Percentiles rank a stretch among this genome's conserved stretches.
Conservation (phyloP, 2,113 vertebrate genomes). For the Rhagologus leucostigma region DNA sequence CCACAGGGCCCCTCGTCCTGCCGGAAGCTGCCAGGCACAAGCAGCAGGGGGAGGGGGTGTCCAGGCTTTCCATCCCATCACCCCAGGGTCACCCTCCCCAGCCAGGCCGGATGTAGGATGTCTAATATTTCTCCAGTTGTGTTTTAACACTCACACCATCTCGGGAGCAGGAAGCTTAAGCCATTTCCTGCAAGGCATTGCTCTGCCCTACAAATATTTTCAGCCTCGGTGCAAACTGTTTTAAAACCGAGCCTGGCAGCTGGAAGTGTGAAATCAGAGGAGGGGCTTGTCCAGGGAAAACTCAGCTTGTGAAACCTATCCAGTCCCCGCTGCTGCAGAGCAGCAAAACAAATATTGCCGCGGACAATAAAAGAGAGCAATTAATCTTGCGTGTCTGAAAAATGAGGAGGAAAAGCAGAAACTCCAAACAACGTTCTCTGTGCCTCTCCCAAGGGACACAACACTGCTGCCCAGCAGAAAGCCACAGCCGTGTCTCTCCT, state of each 20-base stretch:
- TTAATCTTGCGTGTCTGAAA: neutral
- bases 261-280: neutral
- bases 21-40: neutral
- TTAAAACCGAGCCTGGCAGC: neutral
- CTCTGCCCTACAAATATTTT: slow-evolving; percentile 29
- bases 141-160: slow-evolving; percentile 45
- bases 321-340: neutral
- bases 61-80: neutral
- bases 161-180: slow-evolving; percentile 47
- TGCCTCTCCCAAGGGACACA: neutral
- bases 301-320: neutral
- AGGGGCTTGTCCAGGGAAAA: neutral
- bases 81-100: neutral
- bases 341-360: neutral
- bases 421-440: neutral
- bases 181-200: slow-evolving; percentile 52
- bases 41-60: neutral
- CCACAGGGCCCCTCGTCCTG: neutral
- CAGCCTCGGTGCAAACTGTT: neutral
- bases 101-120: slow-evolving; percentile 19
- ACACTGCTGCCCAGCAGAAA: neutral
- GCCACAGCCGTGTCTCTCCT: neutral
- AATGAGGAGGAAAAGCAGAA: slow-evolving; percentile 3
- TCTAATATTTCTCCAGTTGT: slow-evolving; percentile 36
- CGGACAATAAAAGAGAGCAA: neutral